Evolutionary conservation across 2,797 vertebrate species (phyloP).

Genomic region (Morelia viridis): DNA sequence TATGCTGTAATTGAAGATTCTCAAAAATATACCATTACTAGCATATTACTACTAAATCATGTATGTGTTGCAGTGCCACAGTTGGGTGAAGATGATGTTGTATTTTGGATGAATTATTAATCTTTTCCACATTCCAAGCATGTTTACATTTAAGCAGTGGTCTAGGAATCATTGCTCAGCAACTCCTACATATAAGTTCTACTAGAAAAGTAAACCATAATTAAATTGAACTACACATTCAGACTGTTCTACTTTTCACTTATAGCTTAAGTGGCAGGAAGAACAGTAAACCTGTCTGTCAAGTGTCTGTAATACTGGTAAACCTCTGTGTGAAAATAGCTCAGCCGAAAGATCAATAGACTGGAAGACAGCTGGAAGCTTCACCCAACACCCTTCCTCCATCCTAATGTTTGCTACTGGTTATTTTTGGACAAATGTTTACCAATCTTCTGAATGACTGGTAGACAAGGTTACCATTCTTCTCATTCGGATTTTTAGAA

Average conservation of each 20-base stretch:
- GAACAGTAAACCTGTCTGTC: background rate
- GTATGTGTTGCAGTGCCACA: constrained; percentile 5
- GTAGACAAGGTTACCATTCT: background rate
- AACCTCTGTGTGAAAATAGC: background rate
- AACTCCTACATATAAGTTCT: background rate
- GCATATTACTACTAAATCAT: constrained; percentile 17
- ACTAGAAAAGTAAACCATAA: background rate
- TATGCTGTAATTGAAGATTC: constrained; percentile 49
- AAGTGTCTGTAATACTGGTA: background rate
- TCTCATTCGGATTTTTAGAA: too few species aligned
- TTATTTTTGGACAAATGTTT: background rate
- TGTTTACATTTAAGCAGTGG: constrained; percentile 21
- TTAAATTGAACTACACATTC: background rate
- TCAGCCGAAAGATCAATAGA: background rate
- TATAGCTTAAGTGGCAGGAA: background rate
- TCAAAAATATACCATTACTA: constrained; percentile 36
- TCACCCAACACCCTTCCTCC: background rate
- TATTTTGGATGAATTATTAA: constrained; percentile 56
- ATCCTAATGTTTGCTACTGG: background rate
- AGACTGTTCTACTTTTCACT: background rate
- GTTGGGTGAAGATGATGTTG: constrained; percentile 47
- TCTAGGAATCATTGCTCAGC: constrained; percentile 31
- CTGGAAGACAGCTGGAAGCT: background rate
- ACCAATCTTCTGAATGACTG: background rate
- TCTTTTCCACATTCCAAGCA: constrained; percentile 43